Evolutionary conservation across 2,797 vertebrate species (phyloP).

Genomic region (Hypotaenidia okinawae): DNA sequence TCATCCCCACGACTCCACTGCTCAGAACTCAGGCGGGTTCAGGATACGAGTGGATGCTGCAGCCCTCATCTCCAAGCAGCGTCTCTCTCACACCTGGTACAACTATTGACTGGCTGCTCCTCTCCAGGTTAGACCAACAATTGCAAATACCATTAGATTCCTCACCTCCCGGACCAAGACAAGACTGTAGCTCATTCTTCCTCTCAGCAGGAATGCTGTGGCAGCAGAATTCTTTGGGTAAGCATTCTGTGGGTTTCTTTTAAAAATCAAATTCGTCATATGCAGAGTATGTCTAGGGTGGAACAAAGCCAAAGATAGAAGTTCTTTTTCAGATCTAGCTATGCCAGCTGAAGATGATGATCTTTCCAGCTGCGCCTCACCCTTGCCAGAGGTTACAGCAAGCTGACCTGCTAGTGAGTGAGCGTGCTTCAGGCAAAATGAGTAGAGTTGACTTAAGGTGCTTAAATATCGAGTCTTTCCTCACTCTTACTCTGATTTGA

Average conservation of each 20-base stretch:
- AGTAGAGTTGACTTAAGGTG: not conserved
- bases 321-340: constrained; percentile 23
- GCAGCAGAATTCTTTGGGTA: constrained; percentile 41
- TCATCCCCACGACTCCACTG: not conserved
- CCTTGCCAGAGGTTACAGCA: constrained; percentile 44
- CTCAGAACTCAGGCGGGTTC: not conserved
- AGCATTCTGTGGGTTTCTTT: not conserved
- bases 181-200: not conserved
- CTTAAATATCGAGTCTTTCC: not conserved
- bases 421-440: not conserved
- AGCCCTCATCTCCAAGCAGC: not conserved
- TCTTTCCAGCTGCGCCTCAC: constrained; percentile 45
- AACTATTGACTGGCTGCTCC: not conserved
- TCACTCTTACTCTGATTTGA: not conserved
- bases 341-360: constrained; percentile 33
- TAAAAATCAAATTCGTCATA: constrained; percentile 54
- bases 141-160: not conserved
- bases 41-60: not conserved
- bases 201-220: not conserved
- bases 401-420: not conserved
- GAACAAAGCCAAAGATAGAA: constrained; percentile 50
- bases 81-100: not conserved
- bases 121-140: not conserved
- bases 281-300: constrained; percentile 24
- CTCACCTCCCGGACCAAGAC: constrained; percentile 11